A percentile compares a stretch with the other conserved stretches of the same genome.
Conservation (phyloP, 2,113 vertebrate genomes). For the Mormoops blainvillei region DNA sequence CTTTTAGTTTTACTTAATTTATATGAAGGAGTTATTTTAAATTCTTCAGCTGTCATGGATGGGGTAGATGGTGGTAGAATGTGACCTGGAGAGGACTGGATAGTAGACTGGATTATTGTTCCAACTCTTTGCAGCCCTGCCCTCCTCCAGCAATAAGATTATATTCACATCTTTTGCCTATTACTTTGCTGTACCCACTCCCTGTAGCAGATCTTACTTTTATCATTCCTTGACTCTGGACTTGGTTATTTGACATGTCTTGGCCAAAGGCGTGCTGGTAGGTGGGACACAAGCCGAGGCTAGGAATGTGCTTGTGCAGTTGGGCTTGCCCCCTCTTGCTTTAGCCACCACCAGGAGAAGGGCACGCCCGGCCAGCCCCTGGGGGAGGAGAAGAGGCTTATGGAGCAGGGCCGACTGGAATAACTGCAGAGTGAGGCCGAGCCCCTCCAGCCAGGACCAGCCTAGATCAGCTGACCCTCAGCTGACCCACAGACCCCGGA, state of each 20-base stretch:
- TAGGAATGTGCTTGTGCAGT: neutral
- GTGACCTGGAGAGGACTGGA: neutral
- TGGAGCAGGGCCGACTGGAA: neutral
- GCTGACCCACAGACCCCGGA: neutral
- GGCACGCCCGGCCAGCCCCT: neutral
- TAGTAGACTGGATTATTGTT: neutral
- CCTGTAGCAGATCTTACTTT: neutral
- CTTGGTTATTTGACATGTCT: neutral
- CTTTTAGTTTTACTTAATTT: neutral
- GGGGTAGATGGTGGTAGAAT: neutral
- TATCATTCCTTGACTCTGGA: neutral
- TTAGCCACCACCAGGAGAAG: neutral
- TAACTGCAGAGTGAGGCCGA: neutral
- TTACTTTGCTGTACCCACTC: neutral
- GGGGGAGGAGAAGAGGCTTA: neutral
- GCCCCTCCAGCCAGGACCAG: neutral
- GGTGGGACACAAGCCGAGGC: neutral
- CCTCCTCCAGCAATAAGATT: neutral
- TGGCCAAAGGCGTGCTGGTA: neutral
- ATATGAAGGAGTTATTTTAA: neutral
- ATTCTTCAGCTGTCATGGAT: neutral
- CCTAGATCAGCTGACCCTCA: neutral
- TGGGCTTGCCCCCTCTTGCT: neutral
- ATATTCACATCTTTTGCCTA: neutral
- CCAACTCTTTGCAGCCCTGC: neutral